phyloP scores from a whole-genome alignment of 1,140 invertebrate genomes.

The Drosophila pallidifrons region DNA sequence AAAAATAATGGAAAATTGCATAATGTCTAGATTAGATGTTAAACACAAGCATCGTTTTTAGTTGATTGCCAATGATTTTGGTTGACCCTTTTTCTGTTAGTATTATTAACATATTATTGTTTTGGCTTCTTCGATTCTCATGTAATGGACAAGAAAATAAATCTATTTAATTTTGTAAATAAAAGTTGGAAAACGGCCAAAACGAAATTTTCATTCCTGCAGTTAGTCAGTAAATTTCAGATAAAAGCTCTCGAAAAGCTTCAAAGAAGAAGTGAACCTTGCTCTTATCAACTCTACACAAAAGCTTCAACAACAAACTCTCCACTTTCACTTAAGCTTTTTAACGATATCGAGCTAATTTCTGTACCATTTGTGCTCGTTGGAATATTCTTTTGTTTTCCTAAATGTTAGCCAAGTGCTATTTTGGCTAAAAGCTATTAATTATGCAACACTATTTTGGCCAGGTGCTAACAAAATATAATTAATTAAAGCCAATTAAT shows the following conservation, averaged over 20 bases:
- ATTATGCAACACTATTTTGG: slow-evolving; percentile 61
- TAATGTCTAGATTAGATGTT: slow-evolving; percentile 38
- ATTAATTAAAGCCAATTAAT: slow-evolving; percentile 76
- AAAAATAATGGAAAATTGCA: slow-evolving; percentile 9
- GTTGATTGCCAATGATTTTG: slow-evolving; percentile 40
- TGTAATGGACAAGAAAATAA: slow-evolving; percentile 56
- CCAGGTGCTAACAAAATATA: slow-evolving; percentile 59
- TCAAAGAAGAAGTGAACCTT: not conserved
- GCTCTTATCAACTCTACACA: not conserved
- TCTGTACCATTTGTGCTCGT: not conserved
- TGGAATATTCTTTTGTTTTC: slow-evolving; percentile 7
- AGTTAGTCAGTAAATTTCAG: not conserved
- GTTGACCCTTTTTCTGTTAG: slow-evolving; percentile 44
- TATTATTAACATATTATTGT: slow-evolving; percentile 32
- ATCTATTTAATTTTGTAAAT: slow-evolving; percentile 79
- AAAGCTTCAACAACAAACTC: slow-evolving; percentile 13
- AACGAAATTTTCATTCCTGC: slow-evolving; percentile 11
- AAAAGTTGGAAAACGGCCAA: slow-evolving; percentile 72
- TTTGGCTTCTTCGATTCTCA: slow-evolving; percentile 57
- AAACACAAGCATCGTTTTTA: slow-evolving; percentile 15
- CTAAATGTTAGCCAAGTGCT: slow-evolving; percentile 23
- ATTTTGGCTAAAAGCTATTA: slow-evolving; percentile 57
- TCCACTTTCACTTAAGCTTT: not conserved
- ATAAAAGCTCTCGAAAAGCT: not conserved
- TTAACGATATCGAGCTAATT: not conserved